Base-by-base conservation (phyloP, 1,140 invertebrate species). In the Carposina sasakii region DNA sequence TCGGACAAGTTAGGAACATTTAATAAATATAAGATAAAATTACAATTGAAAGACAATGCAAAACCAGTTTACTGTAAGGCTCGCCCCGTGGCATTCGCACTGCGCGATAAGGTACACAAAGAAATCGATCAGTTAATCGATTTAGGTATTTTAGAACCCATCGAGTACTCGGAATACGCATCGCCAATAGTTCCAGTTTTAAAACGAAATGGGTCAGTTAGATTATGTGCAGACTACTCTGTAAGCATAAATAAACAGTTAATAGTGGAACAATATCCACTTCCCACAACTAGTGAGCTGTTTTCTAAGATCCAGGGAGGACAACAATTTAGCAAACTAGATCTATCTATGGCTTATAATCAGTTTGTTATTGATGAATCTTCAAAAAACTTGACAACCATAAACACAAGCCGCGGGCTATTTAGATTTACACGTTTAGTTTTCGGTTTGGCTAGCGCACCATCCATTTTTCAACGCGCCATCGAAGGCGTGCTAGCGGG, bases 11-110 rank as follows among this genome's bases (percentile, higher is more conserved):
- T 37, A 4, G 34, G 19, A 10, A 13, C 8, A 6, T 37, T 37
- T 20, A 37, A 37, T 37, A 37, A 37, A 37, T 37, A 37, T 20
- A 37, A 17, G 13, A 20, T 37, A 19, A 20, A 37, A 37, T n/a
- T 37, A 6, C 13, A 2, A 19, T 19, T 37, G 13, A 37, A 37
- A 37, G 15, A 17, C 15, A 20, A 37, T 13, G 8, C 17, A 37
- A 37, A 37, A 19, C 34, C 34, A 17, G n/a, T 37, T 37, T 37
- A 19, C 16, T 17, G 17, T 3, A 37, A 37, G 20, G 13, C 34
- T 3, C 15, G 34, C 2, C 34, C 34, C 3, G 34, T 37, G 4
- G 15, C 34, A 8, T 37, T 37, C 20, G 34, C 34, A 3, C 5
- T 37, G 17, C 15, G 19, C 2, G 34, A 37, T 5, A 37, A 37